These are phyloP conservation scores for Eristalis arbustorum DNA, from an alignment of 2,888 invertebrate genomes.

Conservation along the genomic window DNA sequence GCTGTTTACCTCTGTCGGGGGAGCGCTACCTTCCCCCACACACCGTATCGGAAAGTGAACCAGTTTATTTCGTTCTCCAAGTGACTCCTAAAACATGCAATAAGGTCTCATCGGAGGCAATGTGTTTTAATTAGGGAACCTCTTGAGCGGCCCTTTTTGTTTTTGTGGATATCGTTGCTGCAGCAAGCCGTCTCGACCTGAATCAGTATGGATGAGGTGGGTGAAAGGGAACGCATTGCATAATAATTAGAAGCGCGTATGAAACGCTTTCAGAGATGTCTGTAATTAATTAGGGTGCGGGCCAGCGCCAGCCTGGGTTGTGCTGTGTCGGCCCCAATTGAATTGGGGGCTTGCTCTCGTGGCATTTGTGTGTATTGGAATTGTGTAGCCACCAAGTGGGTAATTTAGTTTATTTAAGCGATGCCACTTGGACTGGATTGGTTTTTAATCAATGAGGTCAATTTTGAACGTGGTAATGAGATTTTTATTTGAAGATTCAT, in stretches of 20 bases:
- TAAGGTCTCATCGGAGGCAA: slow-evolving; percentile 15
- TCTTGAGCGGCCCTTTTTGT: slow-evolving; percentile 16
- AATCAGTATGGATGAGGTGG: slow-evolving; percentile 64
- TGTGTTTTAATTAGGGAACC: slow-evolving; percentile 35
- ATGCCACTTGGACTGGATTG: neutral
- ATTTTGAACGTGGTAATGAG: neutral
- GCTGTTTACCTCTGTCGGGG: slow-evolving; percentile 13
- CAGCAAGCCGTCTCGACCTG: slow-evolving; percentile 48
- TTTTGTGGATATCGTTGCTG: slow-evolving; percentile 26
- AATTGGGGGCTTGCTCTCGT: neutral
- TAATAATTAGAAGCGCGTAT: slow-evolving; percentile 23
- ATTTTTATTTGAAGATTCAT: too few species aligned
- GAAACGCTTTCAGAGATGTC: slow-evolving; percentile 9
- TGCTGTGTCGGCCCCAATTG: neutral
- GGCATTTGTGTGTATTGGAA: neutral
- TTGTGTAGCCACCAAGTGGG: neutral
- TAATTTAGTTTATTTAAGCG: neutral
- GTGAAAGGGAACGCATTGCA: slow-evolving; percentile 36
- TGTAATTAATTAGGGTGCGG: neutral
- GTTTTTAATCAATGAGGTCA: neutral
- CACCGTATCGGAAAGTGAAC: neutral
- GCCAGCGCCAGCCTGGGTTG: neutral
- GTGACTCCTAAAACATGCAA: slow-evolving; percentile 9
- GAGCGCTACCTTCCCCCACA: neutral
- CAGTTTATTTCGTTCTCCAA: neutral